Percentiles rank a stretch among this genome's conserved stretches.
Conservation (phyloP, 2,113 vertebrate species). For the Aphyosemion australe region DNA sequence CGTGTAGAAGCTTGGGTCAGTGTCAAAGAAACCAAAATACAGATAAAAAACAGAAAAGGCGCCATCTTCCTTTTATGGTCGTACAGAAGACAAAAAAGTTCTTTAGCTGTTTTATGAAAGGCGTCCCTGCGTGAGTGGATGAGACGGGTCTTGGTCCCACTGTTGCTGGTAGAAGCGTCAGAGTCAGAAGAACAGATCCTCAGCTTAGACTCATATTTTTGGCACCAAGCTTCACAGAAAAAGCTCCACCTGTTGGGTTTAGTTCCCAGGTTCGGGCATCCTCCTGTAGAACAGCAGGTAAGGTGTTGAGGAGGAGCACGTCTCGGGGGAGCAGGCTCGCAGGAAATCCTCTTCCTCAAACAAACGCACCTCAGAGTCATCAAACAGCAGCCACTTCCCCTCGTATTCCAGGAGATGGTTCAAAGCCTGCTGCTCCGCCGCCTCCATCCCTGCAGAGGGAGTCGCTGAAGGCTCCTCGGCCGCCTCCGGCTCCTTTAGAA, state of each 20-base stretch:
- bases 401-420: slow-evolving; percentile 86
- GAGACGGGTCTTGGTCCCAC: background rate
- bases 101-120: background rate
- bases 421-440: slow-evolving; percentile 55
- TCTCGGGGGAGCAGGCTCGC: slow-evolving; percentile 88
- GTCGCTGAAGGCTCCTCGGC: slow-evolving; percentile 26
- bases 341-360: slow-evolving; percentile 94
- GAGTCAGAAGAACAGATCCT: background rate
- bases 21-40: background rate
- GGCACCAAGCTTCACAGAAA: slow-evolving; percentile 31
- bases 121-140: background rate
- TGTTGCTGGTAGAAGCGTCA: background rate
- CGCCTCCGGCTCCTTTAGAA: slow-evolving; percentile 54
- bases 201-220: slow-evolving; percentile 16
- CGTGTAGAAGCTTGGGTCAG: background rate
- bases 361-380: slow-evolving; percentile 94
- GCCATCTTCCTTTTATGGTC: too few species aligned
- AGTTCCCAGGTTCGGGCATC: slow-evolving; percentile 30
- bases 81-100: too few species aligned
- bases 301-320: slow-evolving; percentile 90
- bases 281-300: slow-evolving; percentile 96
- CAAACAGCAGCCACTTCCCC: slow-evolving; percentile 96
- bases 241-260: background rate
- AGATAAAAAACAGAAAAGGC: background rate
- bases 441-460: slow-evolving; percentile 5